Percentiles rank a stretch among this genome's conserved stretches.
These are phyloP conservation scores for Ceratitis capitata DNA, from an alignment of 1,140 invertebrate species.

Conservation along the genomic window DNA sequence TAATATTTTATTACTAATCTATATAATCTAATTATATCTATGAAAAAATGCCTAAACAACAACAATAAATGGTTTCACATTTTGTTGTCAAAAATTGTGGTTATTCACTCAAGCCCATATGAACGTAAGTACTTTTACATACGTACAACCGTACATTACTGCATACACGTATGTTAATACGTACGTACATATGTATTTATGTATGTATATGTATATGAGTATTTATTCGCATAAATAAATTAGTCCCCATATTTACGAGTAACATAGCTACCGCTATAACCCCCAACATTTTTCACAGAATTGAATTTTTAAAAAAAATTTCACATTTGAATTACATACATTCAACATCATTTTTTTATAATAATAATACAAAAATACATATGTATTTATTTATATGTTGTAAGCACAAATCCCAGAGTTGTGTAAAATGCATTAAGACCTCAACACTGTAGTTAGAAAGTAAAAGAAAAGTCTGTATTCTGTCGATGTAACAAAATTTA, in stretches of 20 bases:
- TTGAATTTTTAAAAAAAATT: conserved; percentile 31
- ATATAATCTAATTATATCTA: not conserved
- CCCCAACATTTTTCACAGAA: not conserved
- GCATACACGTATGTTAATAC: not conserved
- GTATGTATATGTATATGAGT: not conserved
- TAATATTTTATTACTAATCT: too few relatives aligned
- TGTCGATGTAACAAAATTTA: too few relatives aligned
- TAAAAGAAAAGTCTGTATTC: too few relatives aligned
- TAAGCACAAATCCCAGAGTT: too few relatives aligned
- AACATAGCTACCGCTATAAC: not conserved
- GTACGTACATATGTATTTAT: not conserved
- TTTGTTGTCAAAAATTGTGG: too few relatives aligned
- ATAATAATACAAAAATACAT: too few relatives aligned
- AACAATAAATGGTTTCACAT: too few relatives aligned
- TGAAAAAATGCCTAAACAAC: too few relatives aligned
- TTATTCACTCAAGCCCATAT: not conserved
- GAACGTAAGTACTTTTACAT: not conserved
- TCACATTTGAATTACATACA: conserved; percentile 19
- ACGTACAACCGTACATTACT: not conserved
- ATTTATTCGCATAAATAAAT: not conserved
- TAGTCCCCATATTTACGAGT: not conserved
- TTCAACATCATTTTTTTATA: not conserved
- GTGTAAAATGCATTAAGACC: too few relatives aligned
- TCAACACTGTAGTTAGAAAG: too few relatives aligned
- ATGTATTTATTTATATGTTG: too few relatives aligned